Percentiles rank a stretch among this genome's conserved stretches.
Conservation (phyloP, 2,113 vertebrate genomes). For the Anser cygnoides region DNA sequence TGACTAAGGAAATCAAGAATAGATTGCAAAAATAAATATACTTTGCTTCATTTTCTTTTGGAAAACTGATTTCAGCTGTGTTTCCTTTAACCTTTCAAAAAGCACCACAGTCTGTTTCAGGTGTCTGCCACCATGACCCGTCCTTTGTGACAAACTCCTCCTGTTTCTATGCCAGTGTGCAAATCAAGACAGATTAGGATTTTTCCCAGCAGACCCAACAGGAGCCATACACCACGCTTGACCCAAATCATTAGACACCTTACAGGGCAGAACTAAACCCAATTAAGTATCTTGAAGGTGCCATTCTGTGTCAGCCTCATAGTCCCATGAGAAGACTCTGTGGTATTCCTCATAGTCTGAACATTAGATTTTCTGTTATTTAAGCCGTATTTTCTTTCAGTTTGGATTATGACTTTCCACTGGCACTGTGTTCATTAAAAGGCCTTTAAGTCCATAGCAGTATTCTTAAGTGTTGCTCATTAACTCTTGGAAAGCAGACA, state of each 20-base stretch:
- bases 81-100: neutral
- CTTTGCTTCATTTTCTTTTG: neutral
- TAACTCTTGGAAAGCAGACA: slow-evolving; percentile 27
- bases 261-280: neutral
- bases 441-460: neutral
- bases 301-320: neutral
- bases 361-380: neutral
- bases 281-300: neutral
- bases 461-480: slow-evolving; percentile 6
- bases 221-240: neutral
- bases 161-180: neutral
- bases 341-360: neutral
- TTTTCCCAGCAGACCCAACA: neutral
- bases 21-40: neutral
- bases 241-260: neutral
- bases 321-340: neutral
- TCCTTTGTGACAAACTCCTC: neutral
- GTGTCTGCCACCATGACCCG: neutral
- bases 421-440: neutral
- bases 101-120: neutral
- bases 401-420: neutral
- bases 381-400: neutral
- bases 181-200: neutral
- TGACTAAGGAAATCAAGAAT: neutral
- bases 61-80: neutral